A percentile compares a stretch with the other conserved stretches of the same genome.
Evolutionary conservation across 2,113 vertebrate genomes (phyloP).

Genomic region (Neotoma lepida): DNA sequence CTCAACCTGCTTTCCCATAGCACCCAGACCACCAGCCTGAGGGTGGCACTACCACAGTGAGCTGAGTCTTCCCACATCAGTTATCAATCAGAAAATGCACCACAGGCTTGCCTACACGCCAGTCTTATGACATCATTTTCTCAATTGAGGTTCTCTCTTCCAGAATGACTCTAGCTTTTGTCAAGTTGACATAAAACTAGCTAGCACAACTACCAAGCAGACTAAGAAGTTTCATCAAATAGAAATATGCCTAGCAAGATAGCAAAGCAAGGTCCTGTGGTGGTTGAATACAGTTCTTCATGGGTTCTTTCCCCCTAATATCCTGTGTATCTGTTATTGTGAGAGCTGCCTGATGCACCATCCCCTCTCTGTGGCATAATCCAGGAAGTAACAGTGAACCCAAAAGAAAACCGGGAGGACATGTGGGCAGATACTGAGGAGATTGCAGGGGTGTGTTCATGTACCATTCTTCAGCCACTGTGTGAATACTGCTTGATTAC

Average conservation of each 20-base stretch:
- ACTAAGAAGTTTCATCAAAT: neutral
- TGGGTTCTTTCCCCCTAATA: neutral
- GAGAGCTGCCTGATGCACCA: neutral
- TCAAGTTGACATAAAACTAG: neutral
- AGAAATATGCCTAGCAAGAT: neutral
- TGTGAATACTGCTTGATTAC: neutral
- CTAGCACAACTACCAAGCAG: neutral
- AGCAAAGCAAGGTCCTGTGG: neutral
- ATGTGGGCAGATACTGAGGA: neutral
- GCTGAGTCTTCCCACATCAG: neutral
- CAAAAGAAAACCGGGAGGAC: neutral
- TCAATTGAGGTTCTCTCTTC: neutral
- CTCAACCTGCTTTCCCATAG: neutral
- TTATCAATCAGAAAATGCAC: neutral
- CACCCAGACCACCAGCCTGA: neutral
- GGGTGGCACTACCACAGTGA: neutral
- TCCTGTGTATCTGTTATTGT: neutral
- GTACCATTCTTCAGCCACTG: neutral
- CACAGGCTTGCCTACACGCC: neutral
- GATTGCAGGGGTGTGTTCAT: neutral
- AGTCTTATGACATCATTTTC: neutral
- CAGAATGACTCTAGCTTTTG: neutral
- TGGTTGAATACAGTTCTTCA: neutral
- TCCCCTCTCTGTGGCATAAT: neutral
- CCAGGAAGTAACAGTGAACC: neutral